Evolutionary conservation across 2,888 invertebrate genomes (phyloP), one percentile per base, ranked within the genome.

Genomic region (Phyllotreta striolata): DNA sequence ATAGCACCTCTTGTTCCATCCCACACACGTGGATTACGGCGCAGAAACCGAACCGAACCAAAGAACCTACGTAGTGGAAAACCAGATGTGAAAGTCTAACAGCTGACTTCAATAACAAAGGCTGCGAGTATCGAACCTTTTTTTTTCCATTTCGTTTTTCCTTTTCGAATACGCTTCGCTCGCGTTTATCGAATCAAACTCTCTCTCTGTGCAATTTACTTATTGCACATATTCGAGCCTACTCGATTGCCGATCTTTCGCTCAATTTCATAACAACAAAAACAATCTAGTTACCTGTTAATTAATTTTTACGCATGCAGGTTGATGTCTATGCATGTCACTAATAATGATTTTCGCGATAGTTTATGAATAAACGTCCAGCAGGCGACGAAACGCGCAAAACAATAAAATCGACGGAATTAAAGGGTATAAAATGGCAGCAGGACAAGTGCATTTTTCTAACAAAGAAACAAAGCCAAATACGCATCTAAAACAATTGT

Each of bases 61-160:
- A 46, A 37, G 56, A 54, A 54, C 49, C 47, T 60, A 72, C 77
- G 76, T 73, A 74, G 61, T 71, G 76, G 73, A 69, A 24, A 55
- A 69, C 72, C 67, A 66, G 61, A 61, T 57, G 64, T 67, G 71
- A 68, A 70, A 70, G 74, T 72, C 49, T 49, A 81, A 81, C 81
- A 81, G 81, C 81, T 81, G 81, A 81, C 80, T 79, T 74, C 77
- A 79, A 81, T 77, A 81, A 81, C 81, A 81, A 81, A 80, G 78
- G 70, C 55, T 46, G 62, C 54, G 14, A 64, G 55, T 41, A 41
- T 40, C 63, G 58, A 59, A 62, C 60, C 63, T 64, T 52, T 56
- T 62, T 68, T 40, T 66, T 72, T 70, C 62, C 60, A 43, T 41
- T 41, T 51, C 43, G 68, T 64, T 8, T 8, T 49, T 8, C 12